phyloP scores from a whole-genome alignment of 1,140 invertebrate genomes.

The Philaenus spumarius region DNA sequence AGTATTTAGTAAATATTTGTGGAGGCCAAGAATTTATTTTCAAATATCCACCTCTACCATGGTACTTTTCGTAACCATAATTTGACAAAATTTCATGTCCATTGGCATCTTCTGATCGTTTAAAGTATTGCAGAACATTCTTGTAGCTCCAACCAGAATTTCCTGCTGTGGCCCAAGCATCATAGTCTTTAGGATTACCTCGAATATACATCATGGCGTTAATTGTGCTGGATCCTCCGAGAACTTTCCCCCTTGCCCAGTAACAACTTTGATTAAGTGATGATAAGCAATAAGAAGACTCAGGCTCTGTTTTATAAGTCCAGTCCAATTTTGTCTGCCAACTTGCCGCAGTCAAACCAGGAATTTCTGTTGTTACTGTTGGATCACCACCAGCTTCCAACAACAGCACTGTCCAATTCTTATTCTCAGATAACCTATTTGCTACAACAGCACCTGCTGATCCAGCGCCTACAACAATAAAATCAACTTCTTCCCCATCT shows the following conservation, averaged over 20 bases:
- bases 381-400: slow-evolving; percentile 78
- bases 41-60: slow-evolving; percentile 32
- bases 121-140: slow-evolving; percentile 78
- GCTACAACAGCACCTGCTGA: slow-evolving; percentile 87
- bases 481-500: slow-evolving; percentile 56
- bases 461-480: slow-evolving; percentile 77
- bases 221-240: slow-evolving; percentile 90
- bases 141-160: slow-evolving; percentile 87
- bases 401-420: slow-evolving; percentile 69
- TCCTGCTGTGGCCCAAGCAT: slow-evolving; percentile 78
- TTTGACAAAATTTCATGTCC: slow-evolving; percentile 31
- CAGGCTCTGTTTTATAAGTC: slow-evolving; percentile 81
- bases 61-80: slow-evolving; percentile 35
- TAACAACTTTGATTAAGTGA: slow-evolving; percentile 45
- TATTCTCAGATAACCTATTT: slow-evolving; percentile 73
- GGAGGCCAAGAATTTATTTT: slow-evolving; percentile 24
- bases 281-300: slow-evolving; percentile 45
- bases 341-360: slow-evolving; percentile 61
- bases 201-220: slow-evolving; percentile 95
- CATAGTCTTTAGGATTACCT: slow-evolving; percentile 84
- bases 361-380: slow-evolving; percentile 68
- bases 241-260: slow-evolving; percentile 70
- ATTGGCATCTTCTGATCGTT: slow-evolving; percentile 67
- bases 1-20: slow-evolving; percentile 32
- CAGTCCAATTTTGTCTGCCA: slow-evolving; percentile 79